Evolutionary conservation across 2,888 invertebrate genomes (phyloP).

Genomic region (Pristionchus arcanus): DNA sequence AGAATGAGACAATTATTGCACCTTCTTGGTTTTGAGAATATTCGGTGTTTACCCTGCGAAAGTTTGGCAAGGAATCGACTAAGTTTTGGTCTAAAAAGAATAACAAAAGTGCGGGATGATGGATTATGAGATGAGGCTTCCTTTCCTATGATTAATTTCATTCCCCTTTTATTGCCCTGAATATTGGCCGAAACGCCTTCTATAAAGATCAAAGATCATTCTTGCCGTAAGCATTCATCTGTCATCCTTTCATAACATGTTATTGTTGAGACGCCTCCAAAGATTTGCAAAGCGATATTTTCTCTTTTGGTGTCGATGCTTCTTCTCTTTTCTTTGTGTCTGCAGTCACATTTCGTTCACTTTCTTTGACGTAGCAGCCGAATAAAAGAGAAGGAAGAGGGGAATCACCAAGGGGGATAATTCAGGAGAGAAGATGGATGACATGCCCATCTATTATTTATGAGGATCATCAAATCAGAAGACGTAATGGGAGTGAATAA

Average conservation of each 20-base stretch:
- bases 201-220: background rate
- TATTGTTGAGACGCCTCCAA: background rate
- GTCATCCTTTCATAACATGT: background rate
- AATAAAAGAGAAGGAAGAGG: background rate
- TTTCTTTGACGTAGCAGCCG: background rate
- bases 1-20: background rate
- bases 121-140: background rate
- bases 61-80: background rate
- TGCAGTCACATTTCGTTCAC: background rate
- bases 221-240: background rate
- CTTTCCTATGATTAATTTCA: background rate
- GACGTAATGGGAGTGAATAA: background rate
- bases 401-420: background rate
- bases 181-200: background rate
- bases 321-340: constrained; percentile 4
- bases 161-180: background rate
- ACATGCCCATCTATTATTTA: background rate
- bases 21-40: background rate
- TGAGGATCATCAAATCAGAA: background rate
- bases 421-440: background rate
- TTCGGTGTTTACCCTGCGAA: background rate
- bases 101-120: background rate
- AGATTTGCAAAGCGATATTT: constrained; percentile 16
- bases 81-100: background rate
- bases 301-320: background rate